Evolutionary conservation across 2,113 vertebrate genomes (phyloP).

Genomic region (Hassar affinis): DNA sequence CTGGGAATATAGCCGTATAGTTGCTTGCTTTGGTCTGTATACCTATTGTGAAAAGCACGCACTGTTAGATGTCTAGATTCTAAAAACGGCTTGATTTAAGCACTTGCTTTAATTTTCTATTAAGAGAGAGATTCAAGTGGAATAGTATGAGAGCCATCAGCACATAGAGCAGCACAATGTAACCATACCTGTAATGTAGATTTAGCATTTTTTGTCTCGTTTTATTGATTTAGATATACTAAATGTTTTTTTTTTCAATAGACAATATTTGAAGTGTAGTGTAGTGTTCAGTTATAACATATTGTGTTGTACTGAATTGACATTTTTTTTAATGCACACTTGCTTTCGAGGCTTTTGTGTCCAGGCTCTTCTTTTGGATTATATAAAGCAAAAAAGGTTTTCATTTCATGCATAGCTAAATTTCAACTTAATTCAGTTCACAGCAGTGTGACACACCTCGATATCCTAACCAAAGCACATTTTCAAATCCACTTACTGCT

Average conservation of each 20-base stretch:
- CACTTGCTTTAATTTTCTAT: neutral
- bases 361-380: neutral
- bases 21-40: conserved; percentile 5
- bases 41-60: neutral
- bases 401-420: neutral
- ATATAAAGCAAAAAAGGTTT: too few species aligned
- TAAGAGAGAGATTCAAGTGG: neutral
- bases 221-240: neutral
- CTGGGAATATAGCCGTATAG: neutral
- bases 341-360: neutral
- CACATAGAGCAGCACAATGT: neutral
- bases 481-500: neutral
- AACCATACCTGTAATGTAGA: neutral
- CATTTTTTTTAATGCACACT: neutral
- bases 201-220: too few species aligned
- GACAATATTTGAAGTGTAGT: neutral
- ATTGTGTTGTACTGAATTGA: neutral
- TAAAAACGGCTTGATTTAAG: neutral
- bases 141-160: neutral
- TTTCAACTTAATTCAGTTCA: neutral
- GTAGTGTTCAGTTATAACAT: neutral
- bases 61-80: neutral
- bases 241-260: neutral
- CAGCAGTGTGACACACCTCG: neutral
- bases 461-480: neutral